These are phyloP conservation scores for Caenorhabditis sp. DNA, from an alignment of 2,888 invertebrate species.

Conservation along the genomic window DNA sequence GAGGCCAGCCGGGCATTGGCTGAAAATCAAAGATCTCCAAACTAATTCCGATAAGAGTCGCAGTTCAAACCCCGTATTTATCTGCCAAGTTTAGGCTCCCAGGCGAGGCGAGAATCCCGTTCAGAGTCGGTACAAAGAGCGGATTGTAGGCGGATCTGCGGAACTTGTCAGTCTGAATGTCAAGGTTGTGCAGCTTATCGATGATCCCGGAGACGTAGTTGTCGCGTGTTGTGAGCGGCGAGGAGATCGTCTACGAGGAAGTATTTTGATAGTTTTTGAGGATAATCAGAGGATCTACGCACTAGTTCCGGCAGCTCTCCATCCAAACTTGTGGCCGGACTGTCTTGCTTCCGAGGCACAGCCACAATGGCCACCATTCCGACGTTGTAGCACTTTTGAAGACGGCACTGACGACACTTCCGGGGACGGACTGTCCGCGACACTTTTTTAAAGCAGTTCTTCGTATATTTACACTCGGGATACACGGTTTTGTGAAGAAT, in stretches of 20 bases:
- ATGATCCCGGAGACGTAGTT: conserved; percentile 21
- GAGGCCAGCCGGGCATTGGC: conserved; percentile 38
- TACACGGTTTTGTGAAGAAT: conserved; percentile 18
- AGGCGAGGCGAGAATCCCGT: conserved; percentile 18
- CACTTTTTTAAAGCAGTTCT: conserved; percentile 9
- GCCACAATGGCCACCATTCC: conserved; percentile 40
- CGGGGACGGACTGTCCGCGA: conserved; percentile 1
- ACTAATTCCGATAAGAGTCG: not conserved
- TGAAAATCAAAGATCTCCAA: conserved; percentile 21
- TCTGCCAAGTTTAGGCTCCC: conserved; percentile 27
- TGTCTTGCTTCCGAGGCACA: conserved; percentile 15
- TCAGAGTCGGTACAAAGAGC: conserved; percentile 13
- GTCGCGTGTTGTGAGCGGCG: conserved; percentile 16
- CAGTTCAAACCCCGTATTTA: conserved; percentile 39
- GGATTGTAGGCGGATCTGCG: conserved; percentile 46
- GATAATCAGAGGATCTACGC: not conserved
- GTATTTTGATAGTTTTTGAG: not conserved
- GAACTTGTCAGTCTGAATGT: conserved; percentile 34
- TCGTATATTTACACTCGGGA: conserved; percentile 29
- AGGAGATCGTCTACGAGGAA: not conserved
- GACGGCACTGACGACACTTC: conserved; percentile 38
- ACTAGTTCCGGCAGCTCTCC: conserved; percentile 31
- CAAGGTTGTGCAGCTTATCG: conserved; percentile 22
- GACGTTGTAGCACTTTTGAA: conserved; percentile 26
- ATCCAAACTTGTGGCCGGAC: conserved; percentile 10